Evolutionary conservation across 2,888 invertebrate genomes (phyloP), one percentile per base, ranked within the genome.

Genomic region (Tenthredo amoena): DNA sequence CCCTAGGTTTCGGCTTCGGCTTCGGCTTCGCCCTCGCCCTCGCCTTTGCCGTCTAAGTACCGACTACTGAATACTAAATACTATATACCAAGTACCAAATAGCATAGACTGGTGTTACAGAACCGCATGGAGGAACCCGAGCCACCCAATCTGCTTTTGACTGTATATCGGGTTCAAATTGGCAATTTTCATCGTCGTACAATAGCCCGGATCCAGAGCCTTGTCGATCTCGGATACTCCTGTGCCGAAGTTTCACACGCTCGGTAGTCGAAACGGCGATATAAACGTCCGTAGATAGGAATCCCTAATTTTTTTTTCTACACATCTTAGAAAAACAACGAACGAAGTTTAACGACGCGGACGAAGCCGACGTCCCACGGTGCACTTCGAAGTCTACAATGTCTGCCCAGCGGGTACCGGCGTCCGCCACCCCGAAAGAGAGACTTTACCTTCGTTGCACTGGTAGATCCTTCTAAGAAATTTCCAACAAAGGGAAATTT

Each of bases 41-140:
- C 71, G 47, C 74, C 76, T 31, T 50, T 12, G 31, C 21, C 26
- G 50, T 62, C 77, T 50, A 65, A 62, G 62, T 81, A 81, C 81
- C 81, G 47, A 81, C 81, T 62, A 81, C 81, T 65, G 81, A 81
- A 81, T 81, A 55, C 77, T 77, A 77, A 77, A 77, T 77, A 77
- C 77, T 77, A 77, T 77, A 77, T 77, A 81, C 81, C 65, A 62
- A 81, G 81, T 21, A 62, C 34, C 81, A 43, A 81, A 81, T 37
- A 65, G 62, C 62, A 81, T 47, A 31, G 77, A 77, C 77, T 77
- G 31, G 77, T 55, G 43, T 62, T 40, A 43, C 40, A 34, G 37
- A 62, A 62, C 58, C 58, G 40, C 81, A 62, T 31, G 62, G n/a
- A 40, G 31, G 31, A 77, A 50, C 31, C 50, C 77, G 50, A 81